These are phyloP conservation scores for Hypanus sabinus DNA, from an alignment of 2,113 vertebrate genomes.

Conservation along the genomic window DNA sequence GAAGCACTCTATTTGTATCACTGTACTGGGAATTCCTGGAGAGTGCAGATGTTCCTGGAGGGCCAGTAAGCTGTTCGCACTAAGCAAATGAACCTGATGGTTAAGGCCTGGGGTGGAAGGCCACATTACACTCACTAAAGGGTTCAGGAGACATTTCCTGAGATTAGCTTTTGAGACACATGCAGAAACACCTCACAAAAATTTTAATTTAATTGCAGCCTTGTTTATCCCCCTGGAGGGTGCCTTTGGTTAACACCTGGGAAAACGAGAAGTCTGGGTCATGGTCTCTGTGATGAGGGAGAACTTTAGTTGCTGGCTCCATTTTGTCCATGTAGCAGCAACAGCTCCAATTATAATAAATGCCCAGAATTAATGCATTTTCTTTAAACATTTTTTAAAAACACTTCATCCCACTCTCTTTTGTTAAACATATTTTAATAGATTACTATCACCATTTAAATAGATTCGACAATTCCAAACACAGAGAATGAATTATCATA, in stretches of 20 bases:
- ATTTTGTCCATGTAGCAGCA: no score
- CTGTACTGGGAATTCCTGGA: neutral
- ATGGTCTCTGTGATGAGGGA: neutral
- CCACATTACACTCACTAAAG: neutral
- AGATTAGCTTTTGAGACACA: neutral
- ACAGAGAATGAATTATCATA: neutral
- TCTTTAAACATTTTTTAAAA: neutral
- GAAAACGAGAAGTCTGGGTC: neutral
- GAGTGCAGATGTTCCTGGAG: neutral
- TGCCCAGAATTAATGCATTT: neutral
- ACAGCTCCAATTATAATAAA: no score
- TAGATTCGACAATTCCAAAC: no score
- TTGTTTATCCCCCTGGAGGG: neutral
- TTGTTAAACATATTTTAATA: neutral
- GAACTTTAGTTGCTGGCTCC: neutral
- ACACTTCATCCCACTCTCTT: neutral
- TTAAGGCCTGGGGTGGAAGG: neutral
- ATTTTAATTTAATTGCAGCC: neutral
- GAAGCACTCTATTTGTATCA: neutral
- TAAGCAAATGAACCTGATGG: neutral
- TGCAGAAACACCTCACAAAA: neutral
- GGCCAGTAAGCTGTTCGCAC: neutral
- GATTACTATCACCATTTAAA: neutral
- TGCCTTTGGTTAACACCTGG: neutral
- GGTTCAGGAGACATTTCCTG: neutral